A percentile compares a stretch with the other conserved stretches of the same genome.
phyloP scores from a whole-genome alignment of 2,888 invertebrate genomes.

The Lochmaea capreae region DNA sequence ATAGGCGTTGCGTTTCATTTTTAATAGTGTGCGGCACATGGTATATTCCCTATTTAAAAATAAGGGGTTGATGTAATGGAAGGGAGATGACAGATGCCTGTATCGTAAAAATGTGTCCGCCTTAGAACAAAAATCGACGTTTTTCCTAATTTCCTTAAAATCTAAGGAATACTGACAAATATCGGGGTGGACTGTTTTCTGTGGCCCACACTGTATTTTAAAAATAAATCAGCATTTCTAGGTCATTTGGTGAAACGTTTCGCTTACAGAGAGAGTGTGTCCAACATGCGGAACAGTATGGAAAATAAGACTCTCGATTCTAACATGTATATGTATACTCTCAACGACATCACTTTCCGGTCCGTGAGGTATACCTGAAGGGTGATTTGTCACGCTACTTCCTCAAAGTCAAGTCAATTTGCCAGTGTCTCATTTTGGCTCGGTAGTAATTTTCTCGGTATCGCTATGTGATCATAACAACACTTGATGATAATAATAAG shows the following conservation, averaged over 20 bases:
- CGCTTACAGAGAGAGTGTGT: not conserved
- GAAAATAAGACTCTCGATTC: not conserved
- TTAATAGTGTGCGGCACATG: too few relatives aligned
- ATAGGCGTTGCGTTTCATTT: too few relatives aligned
- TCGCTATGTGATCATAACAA: slow-evolving; percentile 21
- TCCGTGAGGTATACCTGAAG: slow-evolving; percentile 56
- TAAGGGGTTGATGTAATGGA: too few relatives aligned
- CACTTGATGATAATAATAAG: slow-evolving; percentile 41
- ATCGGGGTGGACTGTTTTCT: too few relatives aligned
- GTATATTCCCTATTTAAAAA: too few relatives aligned
- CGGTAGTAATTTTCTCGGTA: slow-evolving; percentile 28
- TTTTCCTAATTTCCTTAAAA: too few relatives aligned
- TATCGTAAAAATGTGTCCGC: too few relatives aligned
- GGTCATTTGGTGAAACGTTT: not conserved
- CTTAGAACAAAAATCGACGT: too few relatives aligned
- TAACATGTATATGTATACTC: slow-evolving; percentile 9
- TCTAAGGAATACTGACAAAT: too few relatives aligned
- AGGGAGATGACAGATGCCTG: too few relatives aligned
- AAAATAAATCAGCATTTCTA: not conserved
- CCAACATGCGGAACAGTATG: slow-evolving; percentile 15
- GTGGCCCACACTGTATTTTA: not conserved
- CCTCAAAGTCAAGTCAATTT: slow-evolving; percentile 59
- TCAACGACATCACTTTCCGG: slow-evolving; percentile 55
- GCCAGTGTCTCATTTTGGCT: slow-evolving; percentile 47
- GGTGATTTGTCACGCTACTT: slow-evolving; percentile 64